Evolutionary conservation across 2,888 invertebrate genomes (phyloP).

Genomic region (Corythucha ciliata): DNA sequence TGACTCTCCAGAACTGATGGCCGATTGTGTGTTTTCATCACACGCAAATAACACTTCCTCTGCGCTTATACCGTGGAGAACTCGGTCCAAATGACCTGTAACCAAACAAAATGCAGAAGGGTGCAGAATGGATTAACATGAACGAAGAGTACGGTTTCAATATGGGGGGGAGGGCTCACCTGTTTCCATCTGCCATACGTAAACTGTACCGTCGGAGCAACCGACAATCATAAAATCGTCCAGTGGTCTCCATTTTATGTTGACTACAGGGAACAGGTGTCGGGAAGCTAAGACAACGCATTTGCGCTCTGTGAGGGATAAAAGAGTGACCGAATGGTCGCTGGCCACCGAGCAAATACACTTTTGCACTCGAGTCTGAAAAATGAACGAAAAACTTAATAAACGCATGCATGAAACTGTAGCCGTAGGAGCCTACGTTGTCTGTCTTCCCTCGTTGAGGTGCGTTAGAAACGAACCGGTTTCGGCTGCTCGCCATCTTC

Average conservation of each 20-base stretch:
- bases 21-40: constrained; percentile 62
- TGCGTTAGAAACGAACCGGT: too few species aligned
- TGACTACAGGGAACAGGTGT: constrained; percentile 91
- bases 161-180: constrained; percentile 41
- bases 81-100: constrained; percentile 83
- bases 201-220: constrained; percentile 94
- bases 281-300: constrained; percentile 88
- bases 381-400: background rate
- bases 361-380: constrained; percentile 79
- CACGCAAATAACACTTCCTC: constrained; percentile 94
- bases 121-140: background rate
- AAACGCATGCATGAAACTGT: too few species aligned
- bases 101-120: constrained; percentile 7
- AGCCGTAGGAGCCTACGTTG: too few species aligned
- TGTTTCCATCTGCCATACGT: constrained; percentile 99
- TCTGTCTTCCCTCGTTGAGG: too few species aligned
- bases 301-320: constrained; percentile 85
- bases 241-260: constrained; percentile 91
- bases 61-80: constrained; percentile 87
- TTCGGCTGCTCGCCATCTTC: too few species aligned
- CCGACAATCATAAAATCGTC: constrained; percentile 98
- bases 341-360: constrained; percentile 94
- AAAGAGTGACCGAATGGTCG: constrained; percentile 91
- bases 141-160: constrained; percentile 3
- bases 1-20: constrained; percentile 48